Percentiles rank a stretch among this genome's conserved stretches.
These are phyloP conservation scores for Spinibarbus caldwelli DNA, from an alignment of 2,797 vertebrate species.

Conservation along the genomic window DNA sequence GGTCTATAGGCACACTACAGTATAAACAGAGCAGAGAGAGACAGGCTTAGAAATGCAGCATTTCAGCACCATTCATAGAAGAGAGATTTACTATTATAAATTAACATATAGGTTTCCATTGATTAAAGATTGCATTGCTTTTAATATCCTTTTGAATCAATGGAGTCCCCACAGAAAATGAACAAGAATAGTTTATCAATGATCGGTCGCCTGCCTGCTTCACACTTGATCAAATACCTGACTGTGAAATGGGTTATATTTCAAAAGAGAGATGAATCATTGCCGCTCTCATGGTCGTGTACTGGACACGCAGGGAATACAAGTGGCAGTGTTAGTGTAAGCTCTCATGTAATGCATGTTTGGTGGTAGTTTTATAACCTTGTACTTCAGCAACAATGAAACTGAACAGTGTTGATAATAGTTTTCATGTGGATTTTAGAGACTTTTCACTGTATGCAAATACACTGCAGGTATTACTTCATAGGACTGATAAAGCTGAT, in stretches of 20 bases:
- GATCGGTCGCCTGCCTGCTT: not conserved
- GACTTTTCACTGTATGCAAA: not conserved
- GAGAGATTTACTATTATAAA: conserved; percentile 1
- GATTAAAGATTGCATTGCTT: not conserved
- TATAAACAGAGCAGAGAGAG: not conserved
- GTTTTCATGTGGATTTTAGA: not conserved
- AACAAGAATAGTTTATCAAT: not conserved
- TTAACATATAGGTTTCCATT: not conserved
- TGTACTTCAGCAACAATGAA: not conserved
- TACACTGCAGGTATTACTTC: not conserved
- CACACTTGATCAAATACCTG: not conserved
- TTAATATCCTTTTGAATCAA: not conserved
- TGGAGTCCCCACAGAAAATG: not conserved
- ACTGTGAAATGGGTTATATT: not conserved
- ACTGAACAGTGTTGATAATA: too few species aligned
- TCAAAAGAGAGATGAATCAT: not conserved
- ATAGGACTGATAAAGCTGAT: not conserved
- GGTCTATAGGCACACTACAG: not conserved
- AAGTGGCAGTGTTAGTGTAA: not conserved
- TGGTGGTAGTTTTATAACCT: not conserved
- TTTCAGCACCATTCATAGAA: not conserved
- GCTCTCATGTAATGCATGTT: not conserved
- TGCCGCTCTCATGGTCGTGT: not conserved
- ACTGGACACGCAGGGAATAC: not conserved
- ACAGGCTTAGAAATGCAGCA: not conserved